Evolutionary conservation across 1,140 invertebrate species (phyloP).

Genomic region (Drosophila kepulauana): DNA sequence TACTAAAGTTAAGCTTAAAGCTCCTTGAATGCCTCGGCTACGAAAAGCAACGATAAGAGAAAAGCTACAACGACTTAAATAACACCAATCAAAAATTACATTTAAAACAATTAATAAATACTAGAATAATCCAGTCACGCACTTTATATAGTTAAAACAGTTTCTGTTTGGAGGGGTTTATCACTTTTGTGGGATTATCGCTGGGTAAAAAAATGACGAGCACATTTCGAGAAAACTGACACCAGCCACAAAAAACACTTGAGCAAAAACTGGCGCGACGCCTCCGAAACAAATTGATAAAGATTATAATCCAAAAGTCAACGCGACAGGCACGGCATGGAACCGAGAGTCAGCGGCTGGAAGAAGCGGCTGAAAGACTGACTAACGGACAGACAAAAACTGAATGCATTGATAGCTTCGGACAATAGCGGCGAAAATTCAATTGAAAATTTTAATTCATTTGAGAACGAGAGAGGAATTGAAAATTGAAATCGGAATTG

Average conservation of each 20-base stretch:
- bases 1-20: too few species aligned
- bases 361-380: background rate
- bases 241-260: conserved; percentile 27
- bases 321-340: conserved; percentile 71
- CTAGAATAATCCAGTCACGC: background rate
- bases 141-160: background rate
- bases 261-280: background rate
- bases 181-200: background rate
- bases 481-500: conserved; percentile 48
- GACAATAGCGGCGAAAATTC: conserved; percentile 58
- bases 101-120: conserved; percentile 9
- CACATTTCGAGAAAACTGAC: conserved; percentile 37
- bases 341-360: conserved; percentile 34
- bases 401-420: conserved; percentile 60
- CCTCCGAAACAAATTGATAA: conserved; percentile 68
- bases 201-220: conserved; percentile 18
- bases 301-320: conserved; percentile 72
- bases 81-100: background rate
- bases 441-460: conserved; percentile 75
- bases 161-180: background rate
- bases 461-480: conserved; percentile 28
- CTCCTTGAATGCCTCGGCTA: too few species aligned
- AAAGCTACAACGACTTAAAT: too few species aligned
- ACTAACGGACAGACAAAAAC: background rate
- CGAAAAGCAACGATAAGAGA: too few species aligned